These are phyloP conservation scores for Apostichopus leukothele DNA, from an alignment of 53 echinoderm and acorn worm genomes.

Conservation along the genomic window DNA sequence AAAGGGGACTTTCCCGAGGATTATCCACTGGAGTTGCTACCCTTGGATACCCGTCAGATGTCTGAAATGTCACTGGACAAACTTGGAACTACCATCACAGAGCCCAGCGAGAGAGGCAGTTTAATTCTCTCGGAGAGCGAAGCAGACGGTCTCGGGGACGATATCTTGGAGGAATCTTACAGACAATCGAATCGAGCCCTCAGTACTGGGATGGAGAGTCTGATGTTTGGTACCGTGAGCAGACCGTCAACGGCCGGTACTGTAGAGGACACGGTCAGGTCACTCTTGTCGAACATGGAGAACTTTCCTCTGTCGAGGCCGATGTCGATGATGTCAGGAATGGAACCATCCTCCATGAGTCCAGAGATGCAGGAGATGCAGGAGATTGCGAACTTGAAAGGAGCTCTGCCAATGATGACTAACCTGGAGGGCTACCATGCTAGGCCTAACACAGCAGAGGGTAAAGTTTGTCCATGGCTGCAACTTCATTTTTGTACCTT, in stretches of 20 bases:
- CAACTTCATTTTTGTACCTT: no score
- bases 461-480: slow-evolving; percentile 27
- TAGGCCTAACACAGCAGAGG: slow-evolving; percentile 88
- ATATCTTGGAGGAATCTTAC: not conserved
- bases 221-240: no score
- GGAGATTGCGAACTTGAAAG: slow-evolving; percentile 11
- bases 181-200: slow-evolving; percentile 1
- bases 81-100: slow-evolving; percentile 6
- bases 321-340: not conserved
- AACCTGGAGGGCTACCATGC: slow-evolving; percentile 69
- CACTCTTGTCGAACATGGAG: slow-evolving; percentile 3
- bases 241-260: not conserved
- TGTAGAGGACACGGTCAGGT: not conserved
- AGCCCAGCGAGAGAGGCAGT: slow-evolving; percentile 25
- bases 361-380: not conserved
- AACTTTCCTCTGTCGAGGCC: slow-evolving; percentile 9
- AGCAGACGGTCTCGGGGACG: not conserved
- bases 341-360: not conserved
- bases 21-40: not conserved
- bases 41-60: not conserved
- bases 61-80: slow-evolving; percentile 1
- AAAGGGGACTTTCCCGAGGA: slow-evolving; percentile 11
- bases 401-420: not conserved
- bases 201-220: not conserved
- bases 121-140: slow-evolving; percentile 31